Base-by-base conservation (phyloP, 2,113 vertebrate species). In the Bostrychus sinensis region DNA sequence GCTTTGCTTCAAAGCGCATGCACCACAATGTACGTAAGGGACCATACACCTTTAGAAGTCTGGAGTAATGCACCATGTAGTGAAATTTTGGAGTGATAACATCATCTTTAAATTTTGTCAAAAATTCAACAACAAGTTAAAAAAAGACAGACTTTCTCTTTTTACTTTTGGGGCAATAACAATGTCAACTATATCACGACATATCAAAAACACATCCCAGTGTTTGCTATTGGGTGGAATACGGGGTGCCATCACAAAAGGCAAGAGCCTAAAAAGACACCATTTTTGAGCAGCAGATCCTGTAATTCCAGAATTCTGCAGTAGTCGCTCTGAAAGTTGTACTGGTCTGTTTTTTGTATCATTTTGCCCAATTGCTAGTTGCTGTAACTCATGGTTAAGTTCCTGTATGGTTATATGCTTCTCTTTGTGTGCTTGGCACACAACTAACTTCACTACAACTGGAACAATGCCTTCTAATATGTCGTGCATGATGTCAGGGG, bases 401-500 rank as follows among this genome's bases (percentile, higher is more conserved):
- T 76, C 72, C 11, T 34, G 8, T 45, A 55, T 53, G 3, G 48
- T 61, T 45, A 72, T 59, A 20, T 63, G 63, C 19, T 67, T 72
- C 6, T 78, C 42, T 63, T 9, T 62, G 36, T 64, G 57, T 13
- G 39, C 2, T 41, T 41, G 13, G 11, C 39, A 41, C 5, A 41
- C 3, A 41, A 41, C 70, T 39, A 63, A 39, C 30, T 66, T 72
- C 23, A 64, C 11, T 11, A 39, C 11, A 13, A 73, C 26, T 13
- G 59, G 58, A 36, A 64, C 19, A 9, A 78, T 53, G 14, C 65
- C 64, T 32, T 78, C 69, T 17, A 78, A 69, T 23, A 71, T 22
- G 20, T 69, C 48, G 10, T 72, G 67, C 67, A 70, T 76, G 5
- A 68, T 48, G 23, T 75, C 64, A 14, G 68, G 75, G 4, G 68